Evolutionary conservation across 92 coral and sea anemone genomes (phyloP), one percentile per base, ranked within the genome.

Genomic region (Palythoa grandiflora): DNA sequence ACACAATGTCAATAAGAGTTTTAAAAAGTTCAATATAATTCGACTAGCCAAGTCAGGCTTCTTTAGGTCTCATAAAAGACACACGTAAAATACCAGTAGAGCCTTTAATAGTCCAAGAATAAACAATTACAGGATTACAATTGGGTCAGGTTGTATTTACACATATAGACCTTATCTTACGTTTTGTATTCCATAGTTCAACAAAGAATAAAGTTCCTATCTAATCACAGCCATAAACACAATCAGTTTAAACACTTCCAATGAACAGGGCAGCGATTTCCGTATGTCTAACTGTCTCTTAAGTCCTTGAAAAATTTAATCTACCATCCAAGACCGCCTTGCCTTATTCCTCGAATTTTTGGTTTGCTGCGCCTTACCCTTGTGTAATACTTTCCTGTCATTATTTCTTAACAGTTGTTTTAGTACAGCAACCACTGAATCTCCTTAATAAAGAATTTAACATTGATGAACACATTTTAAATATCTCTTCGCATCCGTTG

Each of bases 301-400:
- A 88, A 72, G 78, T 91, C 94, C 70, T 88, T 88, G 74, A 91
- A 91, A 21, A 91, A 55, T 74, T 88, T 91, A 3, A 91, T 63
- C 94, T 92, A 91, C 90, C 90, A 90, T 28, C 93, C 93, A 36
- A 88, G 90, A 55, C 91, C 91, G 2, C 93, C 91, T 39, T 77
- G 80, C 52, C 59, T 76, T 38, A 92, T 55, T 92, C 92, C 71
- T 92, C 94, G 44, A 89, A 89, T 68, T 92, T 61, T 54, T 92
- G 94, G 71, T 92, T 92, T 35, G 88, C 89, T 52, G 88, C 70
- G 75, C 93, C 88, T 88, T 83, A 73, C 48, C 91, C 91, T 60
- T 70, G 78, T 51, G 88, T 77, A 55, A 91, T 50, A 72, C 93
- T 88, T 88, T 91, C 61, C 65, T 40, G 53, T 88, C 91, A 38